Evolutionary conservation across 2,888 invertebrate species (phyloP), one percentile per base, ranked within the genome.

Genomic region (Opisthograptis luteolata): DNA sequence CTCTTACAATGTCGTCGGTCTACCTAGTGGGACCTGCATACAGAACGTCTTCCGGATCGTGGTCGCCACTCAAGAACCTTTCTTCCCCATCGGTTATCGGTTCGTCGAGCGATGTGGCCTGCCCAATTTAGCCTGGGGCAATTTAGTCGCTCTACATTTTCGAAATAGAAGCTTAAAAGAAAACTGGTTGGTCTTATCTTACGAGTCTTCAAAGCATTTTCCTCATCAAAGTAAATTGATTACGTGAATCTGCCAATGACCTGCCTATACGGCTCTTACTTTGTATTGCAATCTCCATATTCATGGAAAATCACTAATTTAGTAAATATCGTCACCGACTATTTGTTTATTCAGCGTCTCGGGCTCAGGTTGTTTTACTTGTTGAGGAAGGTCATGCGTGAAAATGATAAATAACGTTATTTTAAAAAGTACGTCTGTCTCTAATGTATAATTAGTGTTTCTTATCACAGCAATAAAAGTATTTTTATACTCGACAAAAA

Each of bases 381-480:
- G 22, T 49, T 56, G 30, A 40, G 52, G 14, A 35, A 45, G 48
- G 51, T 52, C 51, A 31, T 35, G 35, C n/a, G 12, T 25, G 32
- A 9, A 43, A 20, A 43, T 31, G 3, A 2, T 10, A 30, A n/a
- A 2, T 10, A 30, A n/a, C 9, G 24, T 37, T 44, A 37, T 45
- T 31, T 30, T 37, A n/a, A 17, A 36, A 36, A 37, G 13, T 12
- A 14, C 17, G 31, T 17, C 22, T 30, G 44, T 2, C 4, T 20
- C 6, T 8, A 15, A 1, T n/a, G 14, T 0, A 20, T 31, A 30
- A 19, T 45, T 31, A 45, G 13, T 15, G 35, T 2, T 8, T 28
- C n/a, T 45, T 9, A 19, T n/a, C 7, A 10, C 14, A 3, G 9
- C 4, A 3, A 9, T 10, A 9, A 9, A 10, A 10, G 9, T 25